Base-by-base conservation (phyloP, 2,113 vertebrate species). In the Patagioenas fasciata region DNA sequence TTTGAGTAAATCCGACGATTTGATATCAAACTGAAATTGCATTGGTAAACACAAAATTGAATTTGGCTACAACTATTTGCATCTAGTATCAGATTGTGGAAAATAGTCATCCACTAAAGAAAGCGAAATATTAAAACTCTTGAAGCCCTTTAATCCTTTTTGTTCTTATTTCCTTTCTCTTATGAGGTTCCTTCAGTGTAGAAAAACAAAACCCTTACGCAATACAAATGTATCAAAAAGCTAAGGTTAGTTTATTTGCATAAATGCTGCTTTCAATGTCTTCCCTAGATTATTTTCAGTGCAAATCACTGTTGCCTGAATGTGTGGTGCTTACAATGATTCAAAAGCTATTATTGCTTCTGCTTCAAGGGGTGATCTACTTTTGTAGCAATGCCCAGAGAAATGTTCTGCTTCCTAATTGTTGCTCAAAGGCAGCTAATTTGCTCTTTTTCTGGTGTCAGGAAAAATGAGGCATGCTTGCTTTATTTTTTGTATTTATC, bases 281-380 rank as follows among this genome's bases (percentile, higher is more conserved):
- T 97, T 86, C 67, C 82, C 40, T 64, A 61, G 79, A 96, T 95
- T 80, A 91, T 95, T 93, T 94, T 87, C 75, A 10, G 75, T 57
- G 40, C 95, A 98, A 97, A 98, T 97, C 95, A 96, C 90, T 80
- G 96, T 75, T 93, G 93, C 95, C 40, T 86, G 93, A 82, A 88
- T 75, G 77, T 82, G 70, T 19, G 31, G 87, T 32, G 86, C 93
- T 96, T 95, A 87, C 93, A 96, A 96, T 88, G 94, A 95, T 91
- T 93, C 14, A 38, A 80, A 62, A 80, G 80, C 91, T 96, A 94
- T 97, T 94, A 97, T 42, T 70, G 75, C 83, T 95, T 92, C 94
- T 70, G 40, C 81, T 97, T 93, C 31, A 17, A 91, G 97, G 91
- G 93, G 95, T 95, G 96, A 97, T 94, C 94, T 93, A 72, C 88